A percentile compares a stretch with the other conserved stretches of the same genome.
These are phyloP conservation scores for Pyrrhosoma nymphula DNA, from an alignment of 2,888 invertebrate genomes.

Conservation along the genomic window DNA sequence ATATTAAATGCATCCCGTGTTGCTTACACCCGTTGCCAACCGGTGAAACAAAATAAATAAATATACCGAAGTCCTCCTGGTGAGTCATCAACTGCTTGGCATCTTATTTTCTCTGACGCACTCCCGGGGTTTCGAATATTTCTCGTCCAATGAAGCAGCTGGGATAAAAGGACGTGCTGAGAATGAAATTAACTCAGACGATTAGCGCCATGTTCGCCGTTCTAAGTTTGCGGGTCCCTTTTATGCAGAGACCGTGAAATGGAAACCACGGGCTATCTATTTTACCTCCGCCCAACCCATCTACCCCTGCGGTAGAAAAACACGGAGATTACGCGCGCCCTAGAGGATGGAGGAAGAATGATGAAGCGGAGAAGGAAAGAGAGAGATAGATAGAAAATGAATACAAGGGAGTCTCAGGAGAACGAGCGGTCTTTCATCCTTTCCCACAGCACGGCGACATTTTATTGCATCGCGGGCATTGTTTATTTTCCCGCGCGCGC, in stretches of 20 bases:
- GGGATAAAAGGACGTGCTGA: constrained; percentile 7
- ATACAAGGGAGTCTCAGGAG: not conserved
- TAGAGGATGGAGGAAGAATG: not conserved
- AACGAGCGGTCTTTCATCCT: not conserved
- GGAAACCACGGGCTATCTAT: not conserved
- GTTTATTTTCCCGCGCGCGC: constrained; percentile 4
- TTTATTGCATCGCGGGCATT: not conserved
- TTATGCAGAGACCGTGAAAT: not conserved
- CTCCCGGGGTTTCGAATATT: not conserved
- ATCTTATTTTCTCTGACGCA: not conserved
- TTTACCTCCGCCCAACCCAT: not conserved
- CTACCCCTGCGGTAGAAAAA: not conserved
- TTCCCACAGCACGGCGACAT: not conserved
- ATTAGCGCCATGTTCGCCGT: not conserved
- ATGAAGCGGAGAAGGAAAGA: not conserved
- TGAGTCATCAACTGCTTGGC: not conserved
- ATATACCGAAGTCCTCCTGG: not conserved
- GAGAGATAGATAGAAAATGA: not conserved
- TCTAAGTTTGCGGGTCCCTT: not conserved
- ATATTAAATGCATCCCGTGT: too few species aligned
- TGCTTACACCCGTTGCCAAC: too few species aligned
- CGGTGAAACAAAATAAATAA: not conserved
- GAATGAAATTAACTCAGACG: constrained; percentile 4
- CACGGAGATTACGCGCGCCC: not conserved
- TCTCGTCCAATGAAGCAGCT: constrained; percentile 5